Conservation (phyloP, 2,888 invertebrate species). For the Drosophila subquinaria region DNA sequence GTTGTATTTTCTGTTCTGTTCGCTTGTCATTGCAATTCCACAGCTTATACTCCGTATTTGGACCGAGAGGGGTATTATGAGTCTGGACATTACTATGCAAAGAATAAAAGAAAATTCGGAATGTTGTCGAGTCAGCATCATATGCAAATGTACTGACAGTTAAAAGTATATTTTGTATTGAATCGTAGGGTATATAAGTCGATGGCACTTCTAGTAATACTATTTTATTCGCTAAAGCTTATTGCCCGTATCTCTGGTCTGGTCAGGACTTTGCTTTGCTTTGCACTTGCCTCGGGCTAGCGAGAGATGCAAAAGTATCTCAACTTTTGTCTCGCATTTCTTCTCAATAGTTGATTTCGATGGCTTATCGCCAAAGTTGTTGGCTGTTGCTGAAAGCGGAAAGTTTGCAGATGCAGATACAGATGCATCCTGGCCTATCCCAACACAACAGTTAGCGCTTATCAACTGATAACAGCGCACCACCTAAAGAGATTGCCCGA, state of each 20-base stretch:
- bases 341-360: neutral
- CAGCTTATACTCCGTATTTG: constrained; percentile 29
- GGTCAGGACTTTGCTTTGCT: constrained; percentile 19
- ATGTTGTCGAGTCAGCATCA: neutral
- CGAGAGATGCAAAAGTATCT: constrained; percentile 25
- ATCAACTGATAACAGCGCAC: constrained; percentile 64
- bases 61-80: neutral
- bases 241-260: constrained; percentile 26
- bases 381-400: constrained; percentile 37
- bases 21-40: constrained; percentile 37
- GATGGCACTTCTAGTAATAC: neutral
- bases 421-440: constrained; percentile 60
- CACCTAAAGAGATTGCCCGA: constrained; percentile 12
- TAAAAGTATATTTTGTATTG: neutral
- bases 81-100: neutral
- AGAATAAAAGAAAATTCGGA: neutral
- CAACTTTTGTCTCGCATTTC: constrained; percentile 28
- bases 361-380: constrained; percentile 45
- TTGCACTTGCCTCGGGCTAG: constrained; percentile 41
- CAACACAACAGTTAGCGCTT: constrained; percentile 58
- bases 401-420: constrained; percentile 11
- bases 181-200: constrained; percentile 13
- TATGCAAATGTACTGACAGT: neutral
- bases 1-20: constrained; percentile 47
- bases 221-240: constrained; percentile 32